phyloP scores from a whole-genome alignment of 2,113 vertebrate genomes.

The Onychostruthus taczanowskii region DNA sequence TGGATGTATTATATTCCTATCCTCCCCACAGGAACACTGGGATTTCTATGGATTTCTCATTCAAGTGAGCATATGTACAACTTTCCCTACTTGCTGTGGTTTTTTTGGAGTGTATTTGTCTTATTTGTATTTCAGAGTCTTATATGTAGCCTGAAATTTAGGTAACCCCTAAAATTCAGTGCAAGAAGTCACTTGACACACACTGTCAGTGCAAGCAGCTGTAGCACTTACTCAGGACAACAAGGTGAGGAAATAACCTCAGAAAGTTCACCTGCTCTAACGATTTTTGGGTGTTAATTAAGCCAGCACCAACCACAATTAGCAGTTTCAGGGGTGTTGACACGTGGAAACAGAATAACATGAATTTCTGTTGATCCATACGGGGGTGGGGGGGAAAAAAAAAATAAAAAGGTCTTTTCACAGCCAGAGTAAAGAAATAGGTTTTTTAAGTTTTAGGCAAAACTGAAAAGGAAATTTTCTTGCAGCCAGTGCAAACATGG shows the following conservation, averaged over 20 bases:
- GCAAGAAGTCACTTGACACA: not conserved
- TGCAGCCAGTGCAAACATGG: not conserved
- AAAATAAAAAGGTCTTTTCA: not conserved
- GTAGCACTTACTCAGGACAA: not conserved
- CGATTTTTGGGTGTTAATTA: not conserved
- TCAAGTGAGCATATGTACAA: not conserved
- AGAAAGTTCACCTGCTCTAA: not conserved
- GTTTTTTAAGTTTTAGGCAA: not conserved
- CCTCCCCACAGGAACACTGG: not conserved
- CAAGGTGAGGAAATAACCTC: not conserved
- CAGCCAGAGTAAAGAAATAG: conserved; percentile 14
- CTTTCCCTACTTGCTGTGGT: too few relatives aligned
- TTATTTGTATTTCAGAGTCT: not conserved
- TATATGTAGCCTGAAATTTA: too few relatives aligned
- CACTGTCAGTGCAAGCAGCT: not conserved
- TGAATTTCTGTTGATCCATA: not conserved
- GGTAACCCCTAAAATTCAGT: not conserved
- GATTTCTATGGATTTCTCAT: not conserved
- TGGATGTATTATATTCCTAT: not conserved
- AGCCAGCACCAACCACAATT: not conserved
- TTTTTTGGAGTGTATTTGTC: not conserved
- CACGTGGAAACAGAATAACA: not conserved
- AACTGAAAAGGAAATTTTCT: not conserved
- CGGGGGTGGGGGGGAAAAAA: too few relatives aligned
- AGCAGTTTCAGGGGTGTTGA: not conserved